phyloP scores from a whole-genome alignment of 2,888 invertebrate species.

The Dicycla oo region DNA sequence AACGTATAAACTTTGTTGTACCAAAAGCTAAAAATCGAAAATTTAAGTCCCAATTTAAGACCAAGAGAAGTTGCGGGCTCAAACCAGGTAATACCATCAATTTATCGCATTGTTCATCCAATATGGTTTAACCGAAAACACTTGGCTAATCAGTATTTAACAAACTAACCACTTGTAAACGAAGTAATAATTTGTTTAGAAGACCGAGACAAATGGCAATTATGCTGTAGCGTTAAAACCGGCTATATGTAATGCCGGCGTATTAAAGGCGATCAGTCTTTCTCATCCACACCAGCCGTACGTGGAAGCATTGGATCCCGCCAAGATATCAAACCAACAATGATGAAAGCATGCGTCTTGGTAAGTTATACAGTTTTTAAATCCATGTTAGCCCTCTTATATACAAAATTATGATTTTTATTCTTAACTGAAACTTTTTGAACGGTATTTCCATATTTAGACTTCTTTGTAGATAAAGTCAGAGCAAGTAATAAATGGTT shows the following conservation, averaged over 20 bases:
- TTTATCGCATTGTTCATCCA: conserved; percentile 19
- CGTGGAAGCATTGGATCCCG: conserved; percentile 24
- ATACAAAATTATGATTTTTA: background rate
- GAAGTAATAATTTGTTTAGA: conserved; percentile 39
- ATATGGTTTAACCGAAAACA: conserved; percentile 39
- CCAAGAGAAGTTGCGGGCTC: background rate
- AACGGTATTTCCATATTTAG: background rate
- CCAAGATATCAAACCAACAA: conserved; percentile 30
- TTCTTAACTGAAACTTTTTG: background rate
- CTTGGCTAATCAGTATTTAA: conserved; percentile 42
- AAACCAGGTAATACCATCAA: conserved; percentile 10
- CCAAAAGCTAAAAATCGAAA: background rate
- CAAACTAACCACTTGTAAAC: conserved; percentile 53
- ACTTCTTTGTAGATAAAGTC: background rate
- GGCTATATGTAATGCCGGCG: conserved; percentile 38
- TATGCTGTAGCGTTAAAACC: conserved; percentile 27
- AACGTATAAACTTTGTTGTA: background rate
- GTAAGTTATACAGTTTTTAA: conserved; percentile 29
- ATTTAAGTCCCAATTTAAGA: background rate
- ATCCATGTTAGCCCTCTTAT: background rate
- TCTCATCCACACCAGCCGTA: conserved; percentile 19
- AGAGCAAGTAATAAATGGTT: background rate
- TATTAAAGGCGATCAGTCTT: conserved; percentile 42
- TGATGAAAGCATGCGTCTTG: conserved; percentile 32
- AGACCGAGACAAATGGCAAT: conserved; percentile 40